Evolutionary conservation across 2,888 invertebrate genomes (phyloP), one percentile per base, ranked within the genome.

Genomic region (Pegoplata infirma): DNA sequence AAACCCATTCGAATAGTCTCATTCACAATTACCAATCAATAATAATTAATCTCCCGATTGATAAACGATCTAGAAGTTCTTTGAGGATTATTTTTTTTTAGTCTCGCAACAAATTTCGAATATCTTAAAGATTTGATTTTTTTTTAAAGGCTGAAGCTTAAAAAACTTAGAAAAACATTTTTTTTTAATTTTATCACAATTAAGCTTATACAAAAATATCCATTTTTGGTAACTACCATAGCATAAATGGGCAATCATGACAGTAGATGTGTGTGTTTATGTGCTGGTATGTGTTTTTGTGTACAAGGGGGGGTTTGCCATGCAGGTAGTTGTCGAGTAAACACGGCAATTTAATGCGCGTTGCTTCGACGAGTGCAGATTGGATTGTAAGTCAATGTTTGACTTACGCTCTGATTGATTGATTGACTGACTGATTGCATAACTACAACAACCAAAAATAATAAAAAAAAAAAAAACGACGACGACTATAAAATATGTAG

Each of bases 341-440:
- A 87, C 85, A 87, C 84, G 85, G 83, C 87, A 86, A 87, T 87
- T 81, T 87, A 87, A 87, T 87, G 87, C 87, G 86, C 85, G 86
- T 84, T 86, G 86, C 81, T 76, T 76, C 71, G 73, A 64, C 75
- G 71, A 75, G 75, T 79, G 79, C 79, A 79, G 75, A 79, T 79
- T 79, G 81, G 86, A 86, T 87, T 87, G 87, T 84, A 84, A 86
- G 86, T 86, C 86, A 87, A 87, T 87, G 87, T 87, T 87, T 87
- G 86, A 85, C 86, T 87, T 87, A 86, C 86, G 86, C 86, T 87
- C 86, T 87, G 87, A 87, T 87, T 87, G 86, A 79, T 79, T 79
- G 79, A 79, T 79, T 79, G 79, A 80, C 76, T 86, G 86, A 86
- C 86, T 86, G 86, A 87, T 87, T 87, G 87, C 86, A 85, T 85